These are phyloP conservation scores for Botia almorhae DNA, from an alignment of 2,797 vertebrate species.

Conservation along the genomic window DNA sequence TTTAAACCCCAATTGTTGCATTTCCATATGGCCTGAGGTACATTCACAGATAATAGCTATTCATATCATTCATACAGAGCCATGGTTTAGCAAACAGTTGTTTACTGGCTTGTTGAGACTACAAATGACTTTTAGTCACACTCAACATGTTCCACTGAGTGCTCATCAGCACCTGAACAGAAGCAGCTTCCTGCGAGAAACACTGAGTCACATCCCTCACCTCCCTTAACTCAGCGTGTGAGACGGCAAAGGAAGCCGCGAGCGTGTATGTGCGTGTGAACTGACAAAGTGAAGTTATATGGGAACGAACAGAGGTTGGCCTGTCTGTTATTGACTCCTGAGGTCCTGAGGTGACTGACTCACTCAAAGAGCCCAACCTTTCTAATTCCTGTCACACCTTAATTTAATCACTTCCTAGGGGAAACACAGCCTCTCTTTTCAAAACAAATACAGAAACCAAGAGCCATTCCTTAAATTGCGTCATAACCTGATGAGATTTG, in stretches of 20 bases:
- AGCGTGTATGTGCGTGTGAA: slow-evolving; percentile 21
- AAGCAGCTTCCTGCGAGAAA: slow-evolving; percentile 44
- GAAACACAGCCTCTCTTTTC: slow-evolving; percentile 13
- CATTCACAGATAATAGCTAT: neutral
- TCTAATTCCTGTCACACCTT: slow-evolving; percentile 32
- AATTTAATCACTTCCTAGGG: slow-evolving; percentile 16
- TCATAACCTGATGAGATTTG: slow-evolving; percentile 29
- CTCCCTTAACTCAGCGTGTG: slow-evolving; percentile 44
- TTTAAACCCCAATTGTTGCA: no score
- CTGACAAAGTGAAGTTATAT: neutral
- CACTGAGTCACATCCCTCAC: slow-evolving; percentile 63
- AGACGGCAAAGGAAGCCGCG: slow-evolving; percentile 4
- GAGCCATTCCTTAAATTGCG: slow-evolving; percentile 12
- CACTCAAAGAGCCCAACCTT: slow-evolving; percentile 13
- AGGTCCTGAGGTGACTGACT: slow-evolving; percentile 24
- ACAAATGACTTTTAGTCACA: slow-evolving; percentile 35
- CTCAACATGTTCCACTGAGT: slow-evolving; percentile 22
- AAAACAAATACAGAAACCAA: slow-evolving; percentile 36
- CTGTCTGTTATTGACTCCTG: slow-evolving; percentile 2
- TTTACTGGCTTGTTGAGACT: slow-evolving; percentile 15
- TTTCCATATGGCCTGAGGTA: neutral
- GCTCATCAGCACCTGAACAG: slow-evolving; percentile 30
- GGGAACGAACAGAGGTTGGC: neutral
- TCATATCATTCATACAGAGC: neutral
- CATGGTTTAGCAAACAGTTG: slow-evolving; percentile 4